Evolutionary conservation across 2,797 vertebrate species (phyloP).

Genomic region (Lemur catta): DNA sequence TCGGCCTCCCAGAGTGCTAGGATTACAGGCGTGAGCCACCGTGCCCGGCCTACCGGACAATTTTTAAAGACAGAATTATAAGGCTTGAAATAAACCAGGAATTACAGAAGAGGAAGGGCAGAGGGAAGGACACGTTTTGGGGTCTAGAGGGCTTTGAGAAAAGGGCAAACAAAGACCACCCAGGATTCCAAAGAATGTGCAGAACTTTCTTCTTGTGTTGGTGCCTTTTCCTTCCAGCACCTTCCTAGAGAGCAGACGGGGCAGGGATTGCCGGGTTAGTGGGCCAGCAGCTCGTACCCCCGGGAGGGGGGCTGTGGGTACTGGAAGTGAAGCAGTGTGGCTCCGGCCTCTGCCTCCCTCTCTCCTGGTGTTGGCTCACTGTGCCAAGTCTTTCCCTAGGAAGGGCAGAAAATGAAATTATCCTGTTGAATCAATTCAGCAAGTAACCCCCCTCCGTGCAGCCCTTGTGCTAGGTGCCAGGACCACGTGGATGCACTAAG

Average conservation of each 20-base stretch:
- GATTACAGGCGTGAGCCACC: too few relatives aligned
- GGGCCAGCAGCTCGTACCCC: not conserved
- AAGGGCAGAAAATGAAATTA: not conserved
- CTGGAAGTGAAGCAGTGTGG: not conserved
- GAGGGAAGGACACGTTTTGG: not conserved
- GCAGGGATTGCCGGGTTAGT: too few relatives aligned
- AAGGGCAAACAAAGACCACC: not conserved
- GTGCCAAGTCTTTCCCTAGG: not conserved
- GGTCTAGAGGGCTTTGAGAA: not conserved
- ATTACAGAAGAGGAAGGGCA: not conserved
- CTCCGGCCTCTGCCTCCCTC: not conserved
- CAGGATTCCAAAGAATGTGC: not conserved
- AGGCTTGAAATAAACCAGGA: not conserved
- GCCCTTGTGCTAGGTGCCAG: not conserved
- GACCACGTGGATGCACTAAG: accelerated
- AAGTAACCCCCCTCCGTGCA: not conserved
- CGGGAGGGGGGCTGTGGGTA: not conserved
- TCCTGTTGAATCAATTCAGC: not conserved
- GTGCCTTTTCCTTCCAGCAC: not conserved
- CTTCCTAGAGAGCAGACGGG: not conserved
- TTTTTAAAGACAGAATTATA: conserved; percentile 4
- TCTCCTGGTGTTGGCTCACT: not conserved
- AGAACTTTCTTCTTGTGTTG: not conserved
- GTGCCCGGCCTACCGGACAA: too few relatives aligned
- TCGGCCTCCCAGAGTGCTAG: too few relatives aligned